These are phyloP conservation scores for Cosmorhoe ocellata DNA, from an alignment of 2,888 invertebrate species.

Conservation along the genomic window DNA sequence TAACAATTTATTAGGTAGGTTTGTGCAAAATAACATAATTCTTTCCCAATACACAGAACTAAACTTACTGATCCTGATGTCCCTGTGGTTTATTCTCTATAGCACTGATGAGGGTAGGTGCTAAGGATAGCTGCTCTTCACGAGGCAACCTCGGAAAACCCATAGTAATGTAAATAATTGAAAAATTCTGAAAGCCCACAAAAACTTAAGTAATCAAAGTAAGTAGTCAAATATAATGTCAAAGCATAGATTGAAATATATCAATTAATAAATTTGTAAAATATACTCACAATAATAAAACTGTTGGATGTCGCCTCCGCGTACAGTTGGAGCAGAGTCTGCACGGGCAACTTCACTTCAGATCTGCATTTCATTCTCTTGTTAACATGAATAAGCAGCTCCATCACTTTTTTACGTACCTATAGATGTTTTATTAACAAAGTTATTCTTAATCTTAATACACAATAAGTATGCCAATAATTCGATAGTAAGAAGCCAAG, in stretches of 20 bases:
- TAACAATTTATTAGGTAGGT: no score
- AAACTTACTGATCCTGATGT: conserved; percentile 92
- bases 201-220: background rate
- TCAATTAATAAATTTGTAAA: background rate
- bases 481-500: no score
- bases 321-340: conserved; percentile 91
- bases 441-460: no score
- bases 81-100: conserved; percentile 90
- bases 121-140: conserved; percentile 88
- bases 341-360: conserved; percentile 92
- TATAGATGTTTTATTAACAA: no score
- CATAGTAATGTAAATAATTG: conserved; percentile 96
- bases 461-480: no score
- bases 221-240: background rate
- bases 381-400: conserved; percentile 94
- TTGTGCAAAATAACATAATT: no score
- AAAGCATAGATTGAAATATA: background rate
- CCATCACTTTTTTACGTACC: conserved; percentile 92
- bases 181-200: conserved; percentile 88
- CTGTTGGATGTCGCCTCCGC: conserved; percentile 88
- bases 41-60: no score
- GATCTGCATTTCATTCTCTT: conserved; percentile 93
- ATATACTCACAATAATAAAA: conserved; percentile 87
- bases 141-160: conserved; percentile 92
- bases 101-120: conserved; percentile 89